Evolutionary conservation across 2,888 invertebrate species (phyloP).

Genomic region (Apocheima hispidaria): DNA sequence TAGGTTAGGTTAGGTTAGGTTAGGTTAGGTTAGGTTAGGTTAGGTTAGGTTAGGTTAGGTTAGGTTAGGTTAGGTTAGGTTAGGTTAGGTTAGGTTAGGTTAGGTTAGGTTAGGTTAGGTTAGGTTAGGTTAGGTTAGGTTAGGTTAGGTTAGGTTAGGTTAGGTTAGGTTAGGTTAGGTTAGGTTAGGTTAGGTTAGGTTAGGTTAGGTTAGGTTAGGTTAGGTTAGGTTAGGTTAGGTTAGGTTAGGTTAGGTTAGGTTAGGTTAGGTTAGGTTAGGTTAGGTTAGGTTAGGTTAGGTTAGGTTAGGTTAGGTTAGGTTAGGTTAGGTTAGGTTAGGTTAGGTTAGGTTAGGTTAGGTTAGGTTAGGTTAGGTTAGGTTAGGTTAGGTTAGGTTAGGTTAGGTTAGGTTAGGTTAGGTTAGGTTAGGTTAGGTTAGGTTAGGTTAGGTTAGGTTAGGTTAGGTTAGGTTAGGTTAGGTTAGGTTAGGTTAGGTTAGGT

Average conservation of each 20-base stretch:
- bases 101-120: slow-evolving; percentile 6
- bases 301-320: slow-evolving; percentile 6
- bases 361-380: slow-evolving; percentile 6
- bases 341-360: slow-evolving; percentile 6
- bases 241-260: slow-evolving; percentile 6
- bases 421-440: slow-evolving; percentile 6
- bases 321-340: slow-evolving; percentile 6
- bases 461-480: slow-evolving; percentile 6
- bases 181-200: slow-evolving; percentile 6
- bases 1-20: slow-evolving; percentile 6
- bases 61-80: slow-evolving; percentile 6
- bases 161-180: slow-evolving; percentile 6
- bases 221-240: slow-evolving; percentile 6
- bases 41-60: slow-evolving; percentile 6
- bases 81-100: slow-evolving; percentile 6
- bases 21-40: slow-evolving; percentile 6
- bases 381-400: slow-evolving; percentile 6
- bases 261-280: slow-evolving; percentile 6
- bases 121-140: slow-evolving; percentile 6
- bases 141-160: slow-evolving; percentile 6
- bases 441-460: slow-evolving; percentile 6
- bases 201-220: slow-evolving; percentile 6
- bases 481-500: slow-evolving; percentile 6
- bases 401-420: slow-evolving; percentile 6
- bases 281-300: slow-evolving; percentile 6